Evolutionary conservation across 2,797 vertebrate species (phyloP).

Genomic region (Geotrypetes seraphini): DNA sequence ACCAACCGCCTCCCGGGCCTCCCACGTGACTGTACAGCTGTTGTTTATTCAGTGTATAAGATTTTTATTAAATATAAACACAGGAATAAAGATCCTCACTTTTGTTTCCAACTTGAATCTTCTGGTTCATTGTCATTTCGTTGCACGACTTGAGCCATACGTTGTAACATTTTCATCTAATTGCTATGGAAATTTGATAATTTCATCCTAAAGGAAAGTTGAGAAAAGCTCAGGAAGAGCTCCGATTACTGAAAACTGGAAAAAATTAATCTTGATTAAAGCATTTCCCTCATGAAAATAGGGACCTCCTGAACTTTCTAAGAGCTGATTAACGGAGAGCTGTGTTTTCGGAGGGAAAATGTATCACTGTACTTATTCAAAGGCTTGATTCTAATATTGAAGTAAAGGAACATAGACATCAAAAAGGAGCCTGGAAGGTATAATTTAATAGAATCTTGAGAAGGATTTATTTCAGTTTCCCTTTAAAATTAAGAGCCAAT

Average conservation of each 20-base stretch:
- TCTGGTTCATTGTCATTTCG: too few species aligned
- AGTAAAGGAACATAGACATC: conserved; percentile 1
- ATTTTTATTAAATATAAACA: too few species aligned
- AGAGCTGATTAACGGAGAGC: conserved; percentile 33
- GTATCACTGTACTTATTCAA: conserved; percentile 7
- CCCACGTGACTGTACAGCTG: too few species aligned
- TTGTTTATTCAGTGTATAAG: too few species aligned
- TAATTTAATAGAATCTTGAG: conserved; percentile 9
- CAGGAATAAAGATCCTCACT: conserved; percentile 13
- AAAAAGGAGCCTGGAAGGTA: conserved; percentile 5
- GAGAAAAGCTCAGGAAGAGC: conserved; percentile 54
- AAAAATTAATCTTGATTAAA: conserved; percentile 71
- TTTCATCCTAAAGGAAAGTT: conserved; percentile 54
- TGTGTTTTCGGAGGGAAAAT: background rate
- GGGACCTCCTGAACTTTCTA: conserved; percentile 47
- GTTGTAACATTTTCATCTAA: conserved; percentile 45
- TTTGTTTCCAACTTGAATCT: conserved; percentile 2
- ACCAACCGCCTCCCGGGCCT: too few species aligned
- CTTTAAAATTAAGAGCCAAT: conserved; percentile 6
- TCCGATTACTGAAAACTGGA: conserved; percentile 58
- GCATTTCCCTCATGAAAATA: conserved; percentile 50
- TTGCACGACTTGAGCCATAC: conserved; percentile 11
- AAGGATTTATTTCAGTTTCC: conserved; percentile 6
- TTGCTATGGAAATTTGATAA: conserved; percentile 74
- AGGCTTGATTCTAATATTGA: conserved; percentile 1